A percentile compares a stretch with the other conserved stretches of the same genome.
Conservation (phyloP, 2,888 invertebrate genomes). For the Perizoma flavofasciatum region DNA sequence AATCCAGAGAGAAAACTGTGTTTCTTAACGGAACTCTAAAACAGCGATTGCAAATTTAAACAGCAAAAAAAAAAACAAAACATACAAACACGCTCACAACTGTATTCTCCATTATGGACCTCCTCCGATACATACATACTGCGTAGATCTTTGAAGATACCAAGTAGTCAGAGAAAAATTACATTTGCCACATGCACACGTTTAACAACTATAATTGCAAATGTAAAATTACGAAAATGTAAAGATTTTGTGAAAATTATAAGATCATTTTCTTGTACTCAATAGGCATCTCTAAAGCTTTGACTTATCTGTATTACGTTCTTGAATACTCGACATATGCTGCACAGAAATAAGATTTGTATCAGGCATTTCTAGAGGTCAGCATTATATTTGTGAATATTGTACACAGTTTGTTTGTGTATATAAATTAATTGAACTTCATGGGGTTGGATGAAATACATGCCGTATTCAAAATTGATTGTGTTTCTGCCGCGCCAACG, state of each 20-base stretch:
- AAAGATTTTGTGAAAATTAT: too few species aligned
- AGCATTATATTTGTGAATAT: conserved; percentile 7
- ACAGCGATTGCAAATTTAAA: too few species aligned
- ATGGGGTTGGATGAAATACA: conserved; percentile 1
- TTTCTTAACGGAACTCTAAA: too few species aligned
- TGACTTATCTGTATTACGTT: background rate
- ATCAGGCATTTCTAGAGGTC: background rate
- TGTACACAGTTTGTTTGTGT: conserved; percentile 1
- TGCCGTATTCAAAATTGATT: conserved; percentile 1
- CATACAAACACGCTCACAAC: too few species aligned
- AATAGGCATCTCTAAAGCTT: background rate
- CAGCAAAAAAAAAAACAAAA: too few species aligned
- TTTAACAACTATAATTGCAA: too few species aligned
- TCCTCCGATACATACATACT: too few species aligned
- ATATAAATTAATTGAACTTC: background rate
- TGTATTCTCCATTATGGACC: too few species aligned
- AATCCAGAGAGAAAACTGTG: background rate
- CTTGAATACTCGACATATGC: background rate
- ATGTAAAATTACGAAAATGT: too few species aligned
- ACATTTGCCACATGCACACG: too few species aligned
- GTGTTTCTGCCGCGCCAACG: background rate
- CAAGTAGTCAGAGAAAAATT: too few species aligned
- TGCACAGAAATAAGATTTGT: background rate
- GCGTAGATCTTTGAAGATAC: too few species aligned
- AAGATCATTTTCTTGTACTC: background rate